Conservation (phyloP, 2,113 vertebrate genomes). For the Lontra canadensis region DNA sequence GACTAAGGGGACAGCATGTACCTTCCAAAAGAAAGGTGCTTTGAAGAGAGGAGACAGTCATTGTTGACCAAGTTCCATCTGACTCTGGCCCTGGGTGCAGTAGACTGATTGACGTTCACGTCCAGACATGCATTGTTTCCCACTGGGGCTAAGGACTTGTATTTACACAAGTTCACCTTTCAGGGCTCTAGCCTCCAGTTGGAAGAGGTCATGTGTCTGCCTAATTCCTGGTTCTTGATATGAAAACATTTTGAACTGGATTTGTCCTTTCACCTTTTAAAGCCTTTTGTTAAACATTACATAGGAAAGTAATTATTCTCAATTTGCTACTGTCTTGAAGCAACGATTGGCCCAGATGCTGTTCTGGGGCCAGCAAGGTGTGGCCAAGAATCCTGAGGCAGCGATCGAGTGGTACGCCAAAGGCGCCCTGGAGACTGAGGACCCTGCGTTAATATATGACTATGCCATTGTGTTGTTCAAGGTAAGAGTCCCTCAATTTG, state of each 20-base stretch:
- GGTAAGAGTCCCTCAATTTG: constrained; percentile 79
- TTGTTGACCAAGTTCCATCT: background rate
- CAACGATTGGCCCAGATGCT: constrained; percentile 91
- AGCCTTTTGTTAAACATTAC: background rate
- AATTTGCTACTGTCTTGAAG: constrained; percentile 81
- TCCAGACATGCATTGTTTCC: background rate
- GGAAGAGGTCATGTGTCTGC: background rate
- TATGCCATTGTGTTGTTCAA: constrained; percentile 94
- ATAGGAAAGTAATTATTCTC: background rate
- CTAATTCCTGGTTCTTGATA: background rate
- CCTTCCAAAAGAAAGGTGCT: background rate
- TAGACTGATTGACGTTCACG: background rate
- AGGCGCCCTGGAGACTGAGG: constrained; percentile 91
- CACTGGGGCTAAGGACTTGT: background rate
- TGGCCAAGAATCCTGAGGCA: constrained; percentile 87
- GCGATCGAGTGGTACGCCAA: constrained; percentile 92
- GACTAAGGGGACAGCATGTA: background rate
- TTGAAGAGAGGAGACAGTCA: background rate
- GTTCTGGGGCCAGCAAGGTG: constrained; percentile 93
- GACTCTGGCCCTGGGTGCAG: background rate
- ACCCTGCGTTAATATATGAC: constrained; percentile 91
- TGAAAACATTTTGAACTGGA: background rate
- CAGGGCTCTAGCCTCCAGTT: background rate
- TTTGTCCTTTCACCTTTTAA: background rate
- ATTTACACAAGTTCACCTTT: background rate